Evolutionary conservation across 2,113 vertebrate species (phyloP).

Genomic region (Pachycephala philippinensis): DNA sequence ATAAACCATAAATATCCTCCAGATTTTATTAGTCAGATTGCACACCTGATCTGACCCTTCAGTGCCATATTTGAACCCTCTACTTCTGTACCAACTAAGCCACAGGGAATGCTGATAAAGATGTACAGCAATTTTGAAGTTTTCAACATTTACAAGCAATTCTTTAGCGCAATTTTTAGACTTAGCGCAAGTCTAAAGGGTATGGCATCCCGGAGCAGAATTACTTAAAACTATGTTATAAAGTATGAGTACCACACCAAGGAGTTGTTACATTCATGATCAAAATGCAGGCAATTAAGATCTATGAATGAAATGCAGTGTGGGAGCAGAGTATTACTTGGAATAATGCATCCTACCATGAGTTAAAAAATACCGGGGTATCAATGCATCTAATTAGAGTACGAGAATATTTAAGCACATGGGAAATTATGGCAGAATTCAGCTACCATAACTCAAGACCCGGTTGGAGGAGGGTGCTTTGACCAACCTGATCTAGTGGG

Average conservation of each 20-base stretch:
- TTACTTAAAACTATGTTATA: neutral
- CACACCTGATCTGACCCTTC: neutral
- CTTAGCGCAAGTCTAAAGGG: too few relatives aligned
- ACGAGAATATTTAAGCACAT: neutral
- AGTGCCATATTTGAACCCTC: neutral
- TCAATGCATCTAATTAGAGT: neutral
- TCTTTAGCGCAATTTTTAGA: too few relatives aligned
- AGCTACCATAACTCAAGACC: neutral
- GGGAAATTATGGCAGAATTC: neutral
- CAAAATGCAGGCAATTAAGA: neutral
- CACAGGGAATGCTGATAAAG: neutral
- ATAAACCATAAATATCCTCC: neutral
- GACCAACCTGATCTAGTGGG: neutral
- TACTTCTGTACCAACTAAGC: neutral
- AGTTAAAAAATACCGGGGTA: neutral
- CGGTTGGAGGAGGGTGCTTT: neutral
- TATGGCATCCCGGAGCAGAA: too few relatives aligned
- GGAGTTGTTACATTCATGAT: neutral
- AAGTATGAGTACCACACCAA: neutral
- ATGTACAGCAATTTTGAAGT: neutral
- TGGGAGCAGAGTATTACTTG: neutral
- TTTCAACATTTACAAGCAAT: neutral
- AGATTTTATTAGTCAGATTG: neutral
- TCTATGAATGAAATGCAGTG: neutral
- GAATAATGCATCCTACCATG: neutral